Percentiles rank a stretch among this genome's conserved stretches.
Evolutionary conservation across 2,113 vertebrate genomes (phyloP).

Genomic region (Vireo altiloquus): DNA sequence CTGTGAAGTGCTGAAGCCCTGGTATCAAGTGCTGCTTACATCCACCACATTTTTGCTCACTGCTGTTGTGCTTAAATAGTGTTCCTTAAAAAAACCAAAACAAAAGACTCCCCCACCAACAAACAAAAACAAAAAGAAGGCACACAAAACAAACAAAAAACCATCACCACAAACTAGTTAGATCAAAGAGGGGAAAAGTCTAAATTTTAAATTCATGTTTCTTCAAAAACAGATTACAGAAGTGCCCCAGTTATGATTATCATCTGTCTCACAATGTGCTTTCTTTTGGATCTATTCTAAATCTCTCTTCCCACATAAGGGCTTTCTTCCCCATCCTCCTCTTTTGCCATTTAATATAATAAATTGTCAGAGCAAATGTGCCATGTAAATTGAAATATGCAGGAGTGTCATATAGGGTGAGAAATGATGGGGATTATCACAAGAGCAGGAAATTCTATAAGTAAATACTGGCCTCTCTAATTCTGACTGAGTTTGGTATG

Average conservation of each 20-base stretch:
- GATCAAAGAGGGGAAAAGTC: background rate
- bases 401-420: background rate
- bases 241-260: background rate
- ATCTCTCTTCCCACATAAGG: background rate
- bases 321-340: background rate
- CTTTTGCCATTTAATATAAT: slow-evolving; percentile 49
- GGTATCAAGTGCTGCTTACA: background rate
- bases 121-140: background rate
- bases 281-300: slow-evolving; percentile 11
- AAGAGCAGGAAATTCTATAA: slow-evolving; percentile 23
- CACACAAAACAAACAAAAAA: background rate
- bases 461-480: background rate
- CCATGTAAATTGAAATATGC: slow-evolving; percentile 31
- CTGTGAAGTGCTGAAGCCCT: background rate
- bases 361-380: slow-evolving; percentile 6
- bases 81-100: background rate
- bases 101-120: background rate
- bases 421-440: background rate
- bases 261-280: background rate
- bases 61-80: background rate
- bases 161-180: background rate
- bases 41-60: background rate
- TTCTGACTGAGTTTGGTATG: background rate
- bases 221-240: background rate
- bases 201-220: background rate